Percentiles rank a stretch among this genome's conserved stretches.
phyloP scores from a whole-genome alignment of 2,113 vertebrate species.

The Coregonus clupeaformis region DNA sequence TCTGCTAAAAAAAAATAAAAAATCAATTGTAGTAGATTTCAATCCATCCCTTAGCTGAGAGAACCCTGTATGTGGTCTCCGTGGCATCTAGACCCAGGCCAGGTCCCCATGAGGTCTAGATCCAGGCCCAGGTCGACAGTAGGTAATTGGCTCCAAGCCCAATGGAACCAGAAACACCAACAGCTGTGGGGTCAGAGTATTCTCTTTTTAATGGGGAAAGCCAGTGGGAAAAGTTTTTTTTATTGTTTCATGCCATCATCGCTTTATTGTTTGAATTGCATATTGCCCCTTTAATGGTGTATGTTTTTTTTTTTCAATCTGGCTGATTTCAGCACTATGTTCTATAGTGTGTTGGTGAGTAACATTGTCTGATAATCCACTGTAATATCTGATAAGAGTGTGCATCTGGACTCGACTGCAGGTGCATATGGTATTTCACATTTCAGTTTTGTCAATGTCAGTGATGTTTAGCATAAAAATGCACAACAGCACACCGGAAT shows the following conservation, averaged over 20 bases:
- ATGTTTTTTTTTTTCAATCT: background rate
- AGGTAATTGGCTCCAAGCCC: conserved; percentile 53
- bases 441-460: background rate
- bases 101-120: too few species aligned
- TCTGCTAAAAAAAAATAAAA: too few species aligned
- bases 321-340: background rate
- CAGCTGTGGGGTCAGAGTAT: background rate
- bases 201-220: conserved; percentile 29
- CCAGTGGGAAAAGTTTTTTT: conserved; percentile 12
- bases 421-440: too few species aligned
- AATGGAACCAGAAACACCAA: conserved; percentile 35
- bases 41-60: too few species aligned
- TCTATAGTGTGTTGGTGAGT: background rate
- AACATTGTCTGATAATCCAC: background rate
- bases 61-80: too few species aligned
- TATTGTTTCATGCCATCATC: too few species aligned
- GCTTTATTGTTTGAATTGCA: too few species aligned
- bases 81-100: too few species aligned
- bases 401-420: conserved; percentile 6
- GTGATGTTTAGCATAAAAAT: background rate
- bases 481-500: background rate
- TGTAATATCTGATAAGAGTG: conserved; percentile 2
- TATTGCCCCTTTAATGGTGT: too few species aligned
- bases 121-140: conserved; percentile 39
- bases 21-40: too few species aligned